Percentiles rank a stretch among this genome's conserved stretches.
Conservation (phyloP, 92 coral and sea anemone species). For the Epizoanthus scotinus region DNA sequence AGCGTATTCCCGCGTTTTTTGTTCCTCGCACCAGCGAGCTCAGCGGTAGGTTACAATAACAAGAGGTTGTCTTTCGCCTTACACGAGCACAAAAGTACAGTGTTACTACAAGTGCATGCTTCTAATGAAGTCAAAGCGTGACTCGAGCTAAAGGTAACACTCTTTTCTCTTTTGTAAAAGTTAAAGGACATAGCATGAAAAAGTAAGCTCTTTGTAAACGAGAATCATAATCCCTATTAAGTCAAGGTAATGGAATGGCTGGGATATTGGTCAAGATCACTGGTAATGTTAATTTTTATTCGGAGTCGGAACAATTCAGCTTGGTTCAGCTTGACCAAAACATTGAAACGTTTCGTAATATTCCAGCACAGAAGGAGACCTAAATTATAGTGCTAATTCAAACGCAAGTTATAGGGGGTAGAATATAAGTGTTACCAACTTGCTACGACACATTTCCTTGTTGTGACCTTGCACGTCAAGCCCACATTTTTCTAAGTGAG, state of each 20-base stretch:
- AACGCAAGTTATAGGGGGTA: too few species aligned
- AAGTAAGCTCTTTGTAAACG: neutral
- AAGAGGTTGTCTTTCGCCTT: neutral
- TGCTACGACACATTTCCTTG: neutral
- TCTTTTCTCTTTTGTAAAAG: neutral
- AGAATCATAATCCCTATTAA: neutral
- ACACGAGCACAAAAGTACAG: neutral
- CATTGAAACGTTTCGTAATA: neutral
- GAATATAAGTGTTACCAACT: neutral
- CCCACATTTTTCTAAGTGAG: conserved; percentile 25
- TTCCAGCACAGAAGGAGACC: neutral
- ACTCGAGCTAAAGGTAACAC: neutral
- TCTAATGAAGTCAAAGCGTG: conserved; percentile 16
- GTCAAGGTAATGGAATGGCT: neutral
- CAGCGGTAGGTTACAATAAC: neutral
- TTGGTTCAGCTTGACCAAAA: neutral
- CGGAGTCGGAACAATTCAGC: neutral
- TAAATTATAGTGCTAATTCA: neutral
- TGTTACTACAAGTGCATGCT: neutral
- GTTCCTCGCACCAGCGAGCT: conserved; percentile 18
- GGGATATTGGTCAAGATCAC: neutral
- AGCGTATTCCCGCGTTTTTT: conserved; percentile 5
- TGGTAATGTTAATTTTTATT: neutral
- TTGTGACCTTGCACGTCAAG: neutral
- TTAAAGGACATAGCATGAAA: neutral